Evolutionary conservation across 2,113 vertebrate species (phyloP).

Genomic region (Lynx canadensis): DNA sequence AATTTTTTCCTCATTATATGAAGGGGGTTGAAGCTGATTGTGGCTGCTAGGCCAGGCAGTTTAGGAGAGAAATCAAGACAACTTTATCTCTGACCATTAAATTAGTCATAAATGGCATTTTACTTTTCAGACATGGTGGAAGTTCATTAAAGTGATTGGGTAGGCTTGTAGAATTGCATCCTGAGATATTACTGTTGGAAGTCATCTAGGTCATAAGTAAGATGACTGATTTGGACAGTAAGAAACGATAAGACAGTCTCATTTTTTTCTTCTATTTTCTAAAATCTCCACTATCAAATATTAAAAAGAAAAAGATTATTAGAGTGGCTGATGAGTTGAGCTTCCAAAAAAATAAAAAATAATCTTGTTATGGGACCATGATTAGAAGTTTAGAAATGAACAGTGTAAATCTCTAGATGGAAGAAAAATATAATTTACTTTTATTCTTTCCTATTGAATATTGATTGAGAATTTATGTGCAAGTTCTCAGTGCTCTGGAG

Average conservation of each 20-base stretch:
- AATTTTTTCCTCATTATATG: constrained; percentile 80
- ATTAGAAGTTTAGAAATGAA: neutral
- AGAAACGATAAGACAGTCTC: constrained; percentile 15
- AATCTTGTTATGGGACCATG: neutral
- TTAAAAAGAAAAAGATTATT: neutral
- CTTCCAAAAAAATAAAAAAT: neutral
- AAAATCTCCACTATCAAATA: constrained; percentile 38
- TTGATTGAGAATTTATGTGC: constrained; percentile 3
- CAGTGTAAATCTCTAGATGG: neutral
- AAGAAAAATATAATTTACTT: constrained; percentile 31
- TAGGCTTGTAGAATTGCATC: constrained; percentile 59
- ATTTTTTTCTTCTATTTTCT: constrained; percentile 13
- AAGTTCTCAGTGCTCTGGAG: neutral
- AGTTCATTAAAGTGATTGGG: constrained; percentile 81
- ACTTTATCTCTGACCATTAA: constrained; percentile 79
- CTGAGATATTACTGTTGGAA: constrained; percentile 65
- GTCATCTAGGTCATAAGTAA: constrained; percentile 51
- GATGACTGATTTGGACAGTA: constrained; percentile 9
- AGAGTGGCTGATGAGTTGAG: neutral
- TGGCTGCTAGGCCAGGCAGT: constrained; percentile 67
- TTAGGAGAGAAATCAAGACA: constrained; percentile 69
- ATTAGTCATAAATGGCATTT: constrained; percentile 78
- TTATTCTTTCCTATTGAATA: constrained; percentile 46
- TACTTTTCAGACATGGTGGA: constrained; percentile 72
- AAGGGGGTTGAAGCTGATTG: constrained; percentile 73